Base-by-base conservation (phyloP, 1,140 invertebrate species). In the Pseudomyrmex gracilis region DNA sequence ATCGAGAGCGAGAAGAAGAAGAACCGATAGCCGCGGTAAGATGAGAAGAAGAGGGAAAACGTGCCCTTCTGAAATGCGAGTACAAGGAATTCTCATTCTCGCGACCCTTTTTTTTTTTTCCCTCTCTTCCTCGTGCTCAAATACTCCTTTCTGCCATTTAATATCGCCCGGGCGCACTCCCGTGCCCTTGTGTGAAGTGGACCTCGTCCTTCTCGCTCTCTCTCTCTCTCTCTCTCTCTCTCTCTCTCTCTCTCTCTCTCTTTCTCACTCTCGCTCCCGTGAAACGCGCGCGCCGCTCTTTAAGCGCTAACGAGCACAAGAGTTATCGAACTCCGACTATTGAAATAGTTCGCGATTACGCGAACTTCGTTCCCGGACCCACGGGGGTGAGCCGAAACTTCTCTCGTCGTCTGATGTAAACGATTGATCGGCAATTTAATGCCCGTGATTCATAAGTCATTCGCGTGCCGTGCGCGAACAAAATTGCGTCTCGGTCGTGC, bases 131-230 rank as follows among this genome's bases (percentile, higher is more conserved):
- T 0, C 7, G 34, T 34, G 24, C 80, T 83, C 58, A 17, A 77
- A 83, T 71, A 58, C 34, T 85, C 83, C 45, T 66, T 83, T 85
- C 82, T 57, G 51, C 24, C 73, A 53, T 76, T 85, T 85, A 85
- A 85, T 85, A 85, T 83, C 66, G 57, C 51, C 17, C 45, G 1
- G 12, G 60, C 60, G 60, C 24, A 73, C 55, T 4, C 45, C 45
- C 24, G 63, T 68, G 77, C 63, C 51, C 66, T 22, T 34, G 34
- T 34, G 34, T 49, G 10, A 83, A 83, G 76, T 51, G 78, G 13
- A 15, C 7, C 55, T 51, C 20, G 55, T 66, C n/a, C 45, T 67
- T 45, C 22, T 34, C 3, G 3, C 24, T 34, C 24, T 34, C 34
- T 7, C 34, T 34, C 34, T 34, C 34, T 34, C 34, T 34, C 34